Evolutionary conservation across 2,888 invertebrate species (phyloP), one percentile per base, ranked within the genome.

Genomic region (Augiades crinisus): DNA sequence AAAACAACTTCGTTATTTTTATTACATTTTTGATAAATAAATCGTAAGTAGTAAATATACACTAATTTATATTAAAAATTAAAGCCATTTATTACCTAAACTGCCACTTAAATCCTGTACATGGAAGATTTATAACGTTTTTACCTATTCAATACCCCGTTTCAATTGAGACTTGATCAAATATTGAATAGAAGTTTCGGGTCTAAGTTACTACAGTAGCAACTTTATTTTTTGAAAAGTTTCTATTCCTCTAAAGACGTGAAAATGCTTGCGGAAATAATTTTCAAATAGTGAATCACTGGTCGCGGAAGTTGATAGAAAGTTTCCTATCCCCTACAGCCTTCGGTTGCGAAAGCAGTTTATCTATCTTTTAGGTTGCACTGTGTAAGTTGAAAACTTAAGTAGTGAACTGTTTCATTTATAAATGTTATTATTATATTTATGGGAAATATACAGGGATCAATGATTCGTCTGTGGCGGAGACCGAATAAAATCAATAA

Each of bases 181-280:
- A 40, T 12, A 21, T 38, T 38, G 40, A 21, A 36, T 43, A 21
- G 10, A 36, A 19, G 50, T 19, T 44, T 14, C 27, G 31, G 19
- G 1, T 2, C 27, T 4, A 13, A 51, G 43, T 36, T 27, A 19
- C n/a, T 24, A 43, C 14, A 40, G 14, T 14, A 6, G 21, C 33
- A 43, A 50, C 49, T 50, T 41, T 49, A 43, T 50, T 50, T 50
- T 36, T 43, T 13, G 6, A 7, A 43, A 50, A 40, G 24, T 44
- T 51, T 37, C 37, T 34, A 10, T 37, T 37, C 44, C 50, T 37
- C 30, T 30, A 31, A 51, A 51, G 43, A 51, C 16, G 14, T 31
- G 44, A 31, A 44, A 51, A 51, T 21, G 37, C 43, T 36, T 43
- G 36, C 27, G 34, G 44, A 51, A 44, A 44, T 50, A 50, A 51